Evolutionary conservation across 37 sponge, comb jelly and placozoan species (phyloP), one percentile per base, ranked within the genome.

Genomic region (Crambe crambe): DNA sequence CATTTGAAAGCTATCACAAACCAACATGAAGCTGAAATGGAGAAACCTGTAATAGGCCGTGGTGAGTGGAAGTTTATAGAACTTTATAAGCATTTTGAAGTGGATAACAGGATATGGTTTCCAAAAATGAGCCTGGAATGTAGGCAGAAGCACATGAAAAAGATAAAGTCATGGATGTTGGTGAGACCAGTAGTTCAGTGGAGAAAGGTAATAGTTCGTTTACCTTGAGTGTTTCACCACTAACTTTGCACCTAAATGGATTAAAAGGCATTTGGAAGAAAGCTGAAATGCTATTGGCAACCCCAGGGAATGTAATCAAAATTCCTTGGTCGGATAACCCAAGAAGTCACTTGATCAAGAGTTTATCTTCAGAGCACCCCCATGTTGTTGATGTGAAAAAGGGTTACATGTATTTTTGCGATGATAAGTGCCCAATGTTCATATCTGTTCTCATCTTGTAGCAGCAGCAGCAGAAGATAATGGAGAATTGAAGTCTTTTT

Each of bases 1-100:
- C 2, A 32, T 54, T 56, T 80, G 32, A 80, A 70, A 39, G 8
- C 59, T 56, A 70, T 80, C 30, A 41, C 29, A 2, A 26, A 68
- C 56, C 25, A 32, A 6, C 81, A 80, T 2, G 23, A 57, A 3
- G 3, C 59, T 34, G 32, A 44, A 27, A 9, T 69, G 38, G 71
- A 80, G 39, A 69, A 80, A 31, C 72, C 81, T 80, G 81, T 80
- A 15, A 29, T 80, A 22, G 60, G 81, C 21, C 56, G 39, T 47
- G 81, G 81, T n/a, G 81, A 80, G 12, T 80, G 81, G 81, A 6
- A 69, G 3, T 67, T 79, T 67, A 60, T 64, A 32, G 58, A 58
- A 22, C 63, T 61, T 4, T 47, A 73, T 44, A 12, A 51, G 30
- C 10, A 9, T 73, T 54, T 54, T 10, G 18, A 10, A 54, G 56